Evolutionary conservation across 2,888 invertebrate genomes (phyloP).

Genomic region (Cabera pusaria): DNA sequence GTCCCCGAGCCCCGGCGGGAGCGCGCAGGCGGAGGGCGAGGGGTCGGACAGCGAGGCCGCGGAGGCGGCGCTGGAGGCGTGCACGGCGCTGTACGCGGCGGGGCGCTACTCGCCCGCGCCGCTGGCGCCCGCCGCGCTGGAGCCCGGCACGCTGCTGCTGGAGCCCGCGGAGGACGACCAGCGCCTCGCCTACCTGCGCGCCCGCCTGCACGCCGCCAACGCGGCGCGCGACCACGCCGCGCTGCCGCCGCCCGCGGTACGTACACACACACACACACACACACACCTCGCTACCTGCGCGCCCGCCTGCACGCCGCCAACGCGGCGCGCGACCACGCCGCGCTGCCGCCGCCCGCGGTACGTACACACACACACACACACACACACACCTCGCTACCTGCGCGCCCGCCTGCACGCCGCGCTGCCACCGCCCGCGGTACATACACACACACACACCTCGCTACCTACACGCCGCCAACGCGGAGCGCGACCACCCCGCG

Average conservation of each 20-base stretch:
- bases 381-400: too few relatives aligned
- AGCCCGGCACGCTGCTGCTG: constrained; percentile 88
- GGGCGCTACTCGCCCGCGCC: constrained; percentile 94
- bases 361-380: too few relatives aligned
- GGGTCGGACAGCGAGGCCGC: constrained; percentile 28
- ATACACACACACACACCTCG: too few relatives aligned
- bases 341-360: too few relatives aligned
- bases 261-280: too few relatives aligned
- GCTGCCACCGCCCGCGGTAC: too few relatives aligned
- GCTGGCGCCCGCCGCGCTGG: constrained; percentile 85
- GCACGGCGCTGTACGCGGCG: constrained; percentile 83
- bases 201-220: constrained; percentile 85
- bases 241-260: too few relatives aligned
- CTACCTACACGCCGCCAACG: too few relatives aligned
- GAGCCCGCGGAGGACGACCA: constrained; percentile 90
- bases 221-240: constrained; percentile 84
- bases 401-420: too few relatives aligned
- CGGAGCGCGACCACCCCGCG: too few relatives aligned
- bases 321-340: too few relatives aligned
- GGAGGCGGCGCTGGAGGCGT: constrained; percentile 47
- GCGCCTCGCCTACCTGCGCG: constrained; percentile 88
- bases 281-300: constrained; percentile 85
- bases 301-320: constrained; percentile 86
- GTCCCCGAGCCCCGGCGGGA: constrained; percentile 14
- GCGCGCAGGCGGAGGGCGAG: constrained; percentile 27